Base-by-base conservation (phyloP, 2,888 invertebrate species). In the Schrankia costaestrigalis region DNA sequence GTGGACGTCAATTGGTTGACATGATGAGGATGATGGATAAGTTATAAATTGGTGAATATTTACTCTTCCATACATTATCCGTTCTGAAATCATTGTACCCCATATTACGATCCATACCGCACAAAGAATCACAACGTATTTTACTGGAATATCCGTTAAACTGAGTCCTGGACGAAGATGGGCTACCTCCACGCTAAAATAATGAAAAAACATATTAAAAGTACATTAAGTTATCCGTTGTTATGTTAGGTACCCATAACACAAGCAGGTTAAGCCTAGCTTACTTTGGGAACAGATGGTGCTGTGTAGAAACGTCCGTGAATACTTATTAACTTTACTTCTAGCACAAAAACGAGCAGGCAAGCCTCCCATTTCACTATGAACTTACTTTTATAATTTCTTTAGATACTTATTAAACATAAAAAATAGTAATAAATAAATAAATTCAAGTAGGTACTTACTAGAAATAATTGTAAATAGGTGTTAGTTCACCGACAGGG, bases 391-490 rank as follows among this genome's bases (percentile, higher is more conserved):
- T n/a, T n/a, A n/a, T n/a, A n/a, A n/a, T n/a, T n/a, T n/a, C n/a
- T n/a, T n/a, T n/a, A n/a, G n/a, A n/a, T n/a, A n/a, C n/a, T n/a
- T n/a, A n/a, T n/a, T n/a, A n/a, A n/a, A n/a, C n/a, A n/a, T n/a
- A n/a, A n/a, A n/a, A n/a, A n/a, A n/a, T n/a, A n/a, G n/a, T 22
- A 4, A 22, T 22, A 22, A 22, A 22, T 9, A 24, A 2, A 2
- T 24, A 26, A 3, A 17, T 21, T 18, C 19, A 19, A 26, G 11
- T 3, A 11, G 10, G n/a, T 3, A 71, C 83, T 56, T 63, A 86
- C 86, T 71, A 86, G 51, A 86, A 86, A 57, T 70, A 85, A 44
- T 86, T 86, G 46, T 82, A 85, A 1, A 80, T 69, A 11, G 86
- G 85, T 32, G 81, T 75, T 22, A 46, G 68, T 31, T 59, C 75